Evolutionary conservation across 2,888 invertebrate genomes (phyloP), one percentile per base, ranked within the genome.

Genomic region (Stegana nigrithorax): DNA sequence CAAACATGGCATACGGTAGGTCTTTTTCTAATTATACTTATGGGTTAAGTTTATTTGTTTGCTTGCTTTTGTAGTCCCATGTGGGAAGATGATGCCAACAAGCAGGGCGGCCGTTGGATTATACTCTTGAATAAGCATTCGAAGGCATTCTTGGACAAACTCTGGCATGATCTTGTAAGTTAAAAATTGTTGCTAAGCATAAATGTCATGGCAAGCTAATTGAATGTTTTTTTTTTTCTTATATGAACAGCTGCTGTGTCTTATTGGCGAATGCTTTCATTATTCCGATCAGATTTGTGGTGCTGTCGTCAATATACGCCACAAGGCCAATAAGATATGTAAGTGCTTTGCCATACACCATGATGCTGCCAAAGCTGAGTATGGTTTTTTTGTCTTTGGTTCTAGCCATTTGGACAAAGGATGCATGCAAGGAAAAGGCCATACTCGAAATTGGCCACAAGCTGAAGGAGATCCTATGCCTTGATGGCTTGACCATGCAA

Each of bases 181-280:
- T 29, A 7, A 29, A 10, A 29, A 29, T 29, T 29, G 29, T 7
- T 29, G 29, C 6, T 7, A 29, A 29, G 29, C 29, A 10, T 29
- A 42, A 42, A 4, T 42, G 42, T 42, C 14, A 42, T 29, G 6
- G 10, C 6, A 42, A 42, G 42, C 14, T 2, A 42, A 42, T 7
- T 42, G 0, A 2, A 14, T 2, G 5, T 1, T 8, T n/a, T 36
- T 1, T 39, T 62, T 44, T 62, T 44, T 8, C 4, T 2, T 7
- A 5, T n/a, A 39, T 62, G 14, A 47, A 27, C 70, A 91, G 90
- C 87, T 94, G 55, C 86, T 94, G 68, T 92, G 92, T 81, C 89
- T 97, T 82, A 96, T 98, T 87, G 98, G 98, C 53, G 98, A 98
- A 88, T 93, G 95, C 60, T 98, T 97, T 86, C 95, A 96, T 71